Evolutionary conservation across 2,888 invertebrate genomes (phyloP).

Genomic region (Tinea trinotella): DNA sequence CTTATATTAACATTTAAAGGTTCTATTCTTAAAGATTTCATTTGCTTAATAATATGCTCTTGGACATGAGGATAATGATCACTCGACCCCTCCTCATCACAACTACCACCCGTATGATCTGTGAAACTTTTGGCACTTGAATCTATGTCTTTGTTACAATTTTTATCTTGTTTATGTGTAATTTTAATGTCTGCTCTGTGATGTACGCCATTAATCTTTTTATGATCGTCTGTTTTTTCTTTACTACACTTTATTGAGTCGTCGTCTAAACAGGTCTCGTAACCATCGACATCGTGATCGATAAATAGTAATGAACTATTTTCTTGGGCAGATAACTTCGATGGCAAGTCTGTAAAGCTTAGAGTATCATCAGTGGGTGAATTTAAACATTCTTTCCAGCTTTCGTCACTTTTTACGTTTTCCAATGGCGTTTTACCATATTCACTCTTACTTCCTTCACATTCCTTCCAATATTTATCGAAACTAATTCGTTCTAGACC

Average conservation of each 20-base stretch:
- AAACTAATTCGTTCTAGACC: constrained; percentile 66
- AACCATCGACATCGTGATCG: constrained; percentile 69
- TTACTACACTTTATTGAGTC: constrained; percentile 52
- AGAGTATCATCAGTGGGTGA: constrained; percentile 44
- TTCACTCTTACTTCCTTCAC: constrained; percentile 31
- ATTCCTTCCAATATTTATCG: constrained; percentile 63
- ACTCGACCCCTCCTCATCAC: constrained; percentile 42
- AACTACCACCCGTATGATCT: constrained; percentile 34
- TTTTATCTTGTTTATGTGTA: constrained; percentile 52
- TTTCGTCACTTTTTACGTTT: constrained; percentile 55
- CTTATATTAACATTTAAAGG: constrained; percentile 54
- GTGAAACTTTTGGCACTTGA: constrained; percentile 44
- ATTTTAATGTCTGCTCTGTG: constrained; percentile 1
- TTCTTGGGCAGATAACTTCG: constrained; percentile 53
- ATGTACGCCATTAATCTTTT: constrained; percentile 38
- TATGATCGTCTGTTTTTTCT: constrained; percentile 44
- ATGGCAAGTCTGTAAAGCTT: constrained; percentile 41
- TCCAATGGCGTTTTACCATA: constrained; percentile 32
- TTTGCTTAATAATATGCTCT: constrained; percentile 65
- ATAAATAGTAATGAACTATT: constrained; percentile 55
- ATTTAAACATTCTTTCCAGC: constrained; percentile 57
- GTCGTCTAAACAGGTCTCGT: constrained; percentile 76
- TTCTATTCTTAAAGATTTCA: constrained; percentile 62
- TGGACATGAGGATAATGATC: constrained; percentile 51
- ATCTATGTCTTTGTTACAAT: constrained; percentile 45